Base-by-base conservation (phyloP, 2,797 vertebrate species). In the Naso thynnoides region DNA sequence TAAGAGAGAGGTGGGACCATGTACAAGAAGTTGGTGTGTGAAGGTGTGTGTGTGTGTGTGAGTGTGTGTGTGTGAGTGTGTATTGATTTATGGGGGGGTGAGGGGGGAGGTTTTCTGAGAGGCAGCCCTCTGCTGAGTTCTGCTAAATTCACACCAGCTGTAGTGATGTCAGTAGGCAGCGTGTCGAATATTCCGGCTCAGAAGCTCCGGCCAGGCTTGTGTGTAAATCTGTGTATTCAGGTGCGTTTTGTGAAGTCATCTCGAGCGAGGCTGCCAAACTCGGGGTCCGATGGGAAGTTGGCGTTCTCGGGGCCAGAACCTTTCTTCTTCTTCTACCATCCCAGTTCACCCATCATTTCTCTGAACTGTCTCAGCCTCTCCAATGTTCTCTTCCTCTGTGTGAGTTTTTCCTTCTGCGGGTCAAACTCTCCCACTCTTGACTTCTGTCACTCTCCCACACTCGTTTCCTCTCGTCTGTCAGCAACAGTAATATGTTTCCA, bases 201-300 rank as follows among this genome's bases (percentile, higher is more conserved):
- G 81, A 89, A 86, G 85, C 83, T 72, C 41, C 45, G 6, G 78
- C 85, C 79, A 86, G 84, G 70, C 86, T 88, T 90, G 84, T 91
- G 91, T 92, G 89, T 93, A 88, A 93, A 93, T 94, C 86, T 95
- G 93, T 95, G 92, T 94, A 93, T 91, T 94, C 94, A 95, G 94
- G 94, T 95, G 94, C 85, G n/a, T 86, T 74, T 48, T 90, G 91
- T 94, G 93, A 93, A 94, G 91, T 94, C 90, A 92, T 93, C 85
- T 84, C 3, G 29, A 83, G 76, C 58, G 42, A 65, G 82, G 71
- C 61, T 4, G 92, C 90, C 91, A 93, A 93, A 82, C 79, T 45
- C 41, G 3, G 70, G 74, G 83, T 92, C 88, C 49, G 1, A 63
- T 65, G 88, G 92, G 91, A 90, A 88, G 86, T 84, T 81, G 50